phyloP scores from a whole-genome alignment of 1,140 invertebrate species.

The Micrasema minimum region DNA sequence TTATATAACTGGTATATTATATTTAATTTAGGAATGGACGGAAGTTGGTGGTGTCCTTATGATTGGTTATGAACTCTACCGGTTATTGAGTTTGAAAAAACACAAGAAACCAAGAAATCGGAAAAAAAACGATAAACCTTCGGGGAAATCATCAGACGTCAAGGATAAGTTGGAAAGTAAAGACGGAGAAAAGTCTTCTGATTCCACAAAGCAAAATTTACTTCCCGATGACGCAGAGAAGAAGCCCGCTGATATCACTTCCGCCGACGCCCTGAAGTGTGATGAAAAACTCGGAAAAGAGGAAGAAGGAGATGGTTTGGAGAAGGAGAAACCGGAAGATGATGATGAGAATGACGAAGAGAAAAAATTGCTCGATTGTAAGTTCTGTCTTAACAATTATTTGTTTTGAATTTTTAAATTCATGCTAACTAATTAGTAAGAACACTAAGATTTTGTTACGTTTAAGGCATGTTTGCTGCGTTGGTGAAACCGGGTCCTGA shows the following conservation, averaged over 20 bases:
- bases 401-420: no score
- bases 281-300: slow-evolving; percentile 55
- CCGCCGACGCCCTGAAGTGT: slow-evolving; percentile 58
- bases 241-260: slow-evolving; percentile 9
- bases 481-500: slow-evolving; percentile 93
- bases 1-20: not conserved
- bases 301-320: slow-evolving; percentile 56
- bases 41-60: slow-evolving; percentile 91
- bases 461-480: slow-evolving; percentile 83
- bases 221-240: slow-evolving; percentile 9
- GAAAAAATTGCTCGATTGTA: slow-evolving; percentile 85
- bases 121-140: slow-evolving; percentile 59
- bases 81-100: slow-evolving; percentile 85
- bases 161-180: slow-evolving; percentile 41
- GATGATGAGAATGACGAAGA: slow-evolving; percentile 86
- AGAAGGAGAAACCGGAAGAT: slow-evolving; percentile 69
- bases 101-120: slow-evolving; percentile 70
- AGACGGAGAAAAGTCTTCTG: slow-evolving; percentile 15
- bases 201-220: slow-evolving; percentile 27
- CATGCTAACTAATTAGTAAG: no score
- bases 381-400: slow-evolving; percentile 54
- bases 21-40: slow-evolving; percentile 81
- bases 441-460: no score
- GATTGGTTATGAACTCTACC: slow-evolving; percentile 98
- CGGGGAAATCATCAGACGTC: slow-evolving; percentile 15